These are phyloP conservation scores for Fundulus diaphanus DNA, from an alignment of 2,797 vertebrate species.

Conservation along the genomic window DNA sequence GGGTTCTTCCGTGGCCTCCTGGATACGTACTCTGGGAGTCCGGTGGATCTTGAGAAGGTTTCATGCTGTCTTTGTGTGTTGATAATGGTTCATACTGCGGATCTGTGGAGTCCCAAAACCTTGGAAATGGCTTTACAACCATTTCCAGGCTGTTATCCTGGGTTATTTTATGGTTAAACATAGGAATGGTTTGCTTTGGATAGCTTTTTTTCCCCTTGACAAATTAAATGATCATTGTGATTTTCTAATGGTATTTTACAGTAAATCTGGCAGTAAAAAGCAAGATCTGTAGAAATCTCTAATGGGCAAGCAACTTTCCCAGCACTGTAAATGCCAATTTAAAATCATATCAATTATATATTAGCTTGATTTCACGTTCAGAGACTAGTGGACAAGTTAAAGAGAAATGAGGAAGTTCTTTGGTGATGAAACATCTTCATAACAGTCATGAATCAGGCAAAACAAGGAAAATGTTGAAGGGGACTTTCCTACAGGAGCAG, in stretches of 20 bases:
- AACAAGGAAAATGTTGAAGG: constrained; percentile 36
- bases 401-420: neutral
- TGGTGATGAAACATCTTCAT: neutral
- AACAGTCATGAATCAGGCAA: constrained; percentile 14
- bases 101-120: neutral
- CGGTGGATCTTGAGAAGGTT: too few species aligned
- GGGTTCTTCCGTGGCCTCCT: neutral
- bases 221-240: neutral
- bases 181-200: neutral
- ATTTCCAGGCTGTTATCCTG: neutral
- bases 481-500: constrained; percentile 49
- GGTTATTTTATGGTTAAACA: neutral
- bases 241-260: neutral
- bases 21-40: neutral
- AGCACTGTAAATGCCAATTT: neutral
- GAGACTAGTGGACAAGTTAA: neutral
- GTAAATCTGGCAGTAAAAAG: neutral
- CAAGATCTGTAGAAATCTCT: neutral
- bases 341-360: neutral
- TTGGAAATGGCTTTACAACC: neutral
- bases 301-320: neutral
- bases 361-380: neutral
- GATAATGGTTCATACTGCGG: neutral
- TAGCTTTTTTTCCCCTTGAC: neutral
- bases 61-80: neutral